phyloP scores from a whole-genome alignment of 1,140 invertebrate genomes.

The Chymomyza costata region DNA sequence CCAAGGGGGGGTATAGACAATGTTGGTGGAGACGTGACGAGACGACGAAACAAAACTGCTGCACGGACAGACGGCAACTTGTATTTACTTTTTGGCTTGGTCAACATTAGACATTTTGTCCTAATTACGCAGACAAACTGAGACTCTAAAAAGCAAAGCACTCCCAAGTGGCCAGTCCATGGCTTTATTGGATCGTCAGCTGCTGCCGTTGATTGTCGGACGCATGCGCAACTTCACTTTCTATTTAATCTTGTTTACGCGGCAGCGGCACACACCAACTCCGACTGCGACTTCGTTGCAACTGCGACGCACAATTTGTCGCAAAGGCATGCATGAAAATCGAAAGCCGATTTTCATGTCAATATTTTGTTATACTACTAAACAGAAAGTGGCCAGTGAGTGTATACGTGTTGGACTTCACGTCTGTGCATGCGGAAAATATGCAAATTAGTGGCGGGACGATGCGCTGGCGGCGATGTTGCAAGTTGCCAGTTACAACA shows the following conservation, averaged over 20 bases:
- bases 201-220: conserved; percentile 3
- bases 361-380: conserved; percentile 66
- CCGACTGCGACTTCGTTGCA: conserved; percentile 20
- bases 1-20: not conserved
- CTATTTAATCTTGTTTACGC: conserved; percentile 67
- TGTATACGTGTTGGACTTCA: not conserved
- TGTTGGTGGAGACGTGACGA: no score
- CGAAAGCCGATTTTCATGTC: conserved; percentile 73
- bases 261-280: no score
- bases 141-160: conserved; percentile 11
- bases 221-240: conserved; percentile 68
- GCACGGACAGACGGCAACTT: not conserved
- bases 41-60: no score
- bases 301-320: conserved; percentile 57
- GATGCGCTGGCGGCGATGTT: conserved; percentile 18
- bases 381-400: not conserved
- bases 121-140: conserved; percentile 62
- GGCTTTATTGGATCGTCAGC: conserved; percentile 39
- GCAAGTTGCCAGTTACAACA: conserved; percentile 5
- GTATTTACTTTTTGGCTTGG: conserved; percentile 66
- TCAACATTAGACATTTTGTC: conserved; percentile 70
- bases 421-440: conserved; percentile 67
- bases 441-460: conserved; percentile 54
- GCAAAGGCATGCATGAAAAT: conserved; percentile 55
- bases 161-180: conserved; percentile 2